These are phyloP conservation scores for Phocoena phocoena DNA, from an alignment of 2,113 vertebrate species.

Conservation along the genomic window DNA sequence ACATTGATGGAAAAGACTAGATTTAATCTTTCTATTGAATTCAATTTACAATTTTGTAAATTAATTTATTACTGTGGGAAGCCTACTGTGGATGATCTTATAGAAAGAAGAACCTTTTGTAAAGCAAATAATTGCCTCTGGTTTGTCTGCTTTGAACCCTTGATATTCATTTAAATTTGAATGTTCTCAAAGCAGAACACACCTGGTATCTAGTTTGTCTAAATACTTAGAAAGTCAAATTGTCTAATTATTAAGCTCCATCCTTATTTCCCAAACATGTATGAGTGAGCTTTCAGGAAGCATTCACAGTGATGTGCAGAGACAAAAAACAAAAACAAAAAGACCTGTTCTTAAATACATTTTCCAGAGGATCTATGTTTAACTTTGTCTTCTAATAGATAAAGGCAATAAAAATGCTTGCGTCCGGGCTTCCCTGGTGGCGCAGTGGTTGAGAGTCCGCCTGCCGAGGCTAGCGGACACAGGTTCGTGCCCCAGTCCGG, in stretches of 20 bases:
- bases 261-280: neutral
- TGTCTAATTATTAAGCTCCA: neutral
- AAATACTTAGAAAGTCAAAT: neutral
- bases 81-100: neutral
- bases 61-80: neutral
- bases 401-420: slow-evolving; percentile 28
- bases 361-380: slow-evolving; percentile 19
- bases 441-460: no score
- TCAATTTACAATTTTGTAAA: neutral
- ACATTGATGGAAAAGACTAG: neutral
- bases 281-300: neutral
- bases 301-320: neutral
- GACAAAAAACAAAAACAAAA: neutral
- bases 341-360: neutral
- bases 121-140: neutral
- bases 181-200: neutral
- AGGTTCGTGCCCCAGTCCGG: fast-evolving
- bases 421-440: no score
- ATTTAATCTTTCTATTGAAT: neutral
- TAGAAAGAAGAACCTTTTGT: neutral
- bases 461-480: fast-evolving
- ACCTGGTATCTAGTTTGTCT: neutral
- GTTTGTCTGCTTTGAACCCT: neutral
- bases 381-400: slow-evolving; percentile 29
- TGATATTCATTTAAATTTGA: neutral